Percentiles rank a stretch among this genome's conserved stretches.
Conservation (phyloP, 1,140 invertebrate species). For the Pseudachorutes palmiensis region DNA sequence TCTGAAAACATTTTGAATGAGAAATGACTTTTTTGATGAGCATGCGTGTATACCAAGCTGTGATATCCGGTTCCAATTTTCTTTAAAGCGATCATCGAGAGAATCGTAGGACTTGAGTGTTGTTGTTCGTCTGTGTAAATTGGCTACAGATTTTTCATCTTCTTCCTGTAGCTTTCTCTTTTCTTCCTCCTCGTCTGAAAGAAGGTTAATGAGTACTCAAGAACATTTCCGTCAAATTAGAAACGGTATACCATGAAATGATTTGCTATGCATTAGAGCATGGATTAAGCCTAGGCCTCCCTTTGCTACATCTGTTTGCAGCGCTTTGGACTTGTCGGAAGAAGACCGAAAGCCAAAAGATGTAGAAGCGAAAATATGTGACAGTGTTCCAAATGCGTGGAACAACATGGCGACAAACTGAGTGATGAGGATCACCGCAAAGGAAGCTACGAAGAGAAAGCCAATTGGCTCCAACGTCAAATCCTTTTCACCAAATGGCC, state of each 20-base stretch:
- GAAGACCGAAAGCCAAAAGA: constrained; percentile 42
- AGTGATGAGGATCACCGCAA: constrained; percentile 60
- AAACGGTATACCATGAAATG: constrained; percentile 7
- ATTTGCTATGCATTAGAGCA: constrained; percentile 16
- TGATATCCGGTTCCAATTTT: neutral
- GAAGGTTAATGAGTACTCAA: neutral
- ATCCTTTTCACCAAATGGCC: constrained; percentile 56
- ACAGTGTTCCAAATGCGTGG: constrained; percentile 73
- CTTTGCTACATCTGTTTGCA: constrained; percentile 12
- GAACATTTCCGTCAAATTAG: neutral
- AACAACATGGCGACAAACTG: constrained; percentile 77
- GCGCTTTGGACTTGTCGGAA: neutral
- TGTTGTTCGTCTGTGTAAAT: constrained; percentile 1
- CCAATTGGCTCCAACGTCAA: constrained; percentile 64
- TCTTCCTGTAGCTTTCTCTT: neutral
- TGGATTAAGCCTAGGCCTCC: constrained; percentile 16
- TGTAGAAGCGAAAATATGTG: constrained; percentile 72
- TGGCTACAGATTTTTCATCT: neutral
- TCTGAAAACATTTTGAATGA: neutral
- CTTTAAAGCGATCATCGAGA: constrained; percentile 7
- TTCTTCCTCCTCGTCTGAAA: neutral
- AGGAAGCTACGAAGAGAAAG: constrained; percentile 64
- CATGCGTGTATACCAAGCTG: neutral
- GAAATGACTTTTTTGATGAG: neutral
- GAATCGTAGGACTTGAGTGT: neutral